Evolutionary conservation across 2,113 vertebrate genomes (phyloP).

Genomic region (Psammodynastes pulverulentus): DNA sequence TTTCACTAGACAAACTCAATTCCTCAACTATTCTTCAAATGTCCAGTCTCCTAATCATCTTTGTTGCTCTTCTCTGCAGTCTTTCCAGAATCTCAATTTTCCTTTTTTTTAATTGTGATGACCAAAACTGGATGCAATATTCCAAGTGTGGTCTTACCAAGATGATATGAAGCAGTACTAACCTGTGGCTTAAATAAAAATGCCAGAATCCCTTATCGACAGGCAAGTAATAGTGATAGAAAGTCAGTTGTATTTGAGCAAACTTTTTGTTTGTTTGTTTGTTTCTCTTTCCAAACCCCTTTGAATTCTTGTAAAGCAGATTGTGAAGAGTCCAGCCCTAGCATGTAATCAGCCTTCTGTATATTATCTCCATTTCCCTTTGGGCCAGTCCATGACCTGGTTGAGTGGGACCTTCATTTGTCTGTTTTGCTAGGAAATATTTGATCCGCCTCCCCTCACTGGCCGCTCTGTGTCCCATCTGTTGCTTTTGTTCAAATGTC

Average conservation of each 20-base stretch:
- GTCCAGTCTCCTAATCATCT: not conserved
- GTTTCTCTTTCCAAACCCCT: not conserved
- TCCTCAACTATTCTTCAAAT: not conserved
- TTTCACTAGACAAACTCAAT: not conserved
- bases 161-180: not conserved
- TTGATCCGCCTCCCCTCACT: not conserved
- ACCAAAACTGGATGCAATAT: not conserved
- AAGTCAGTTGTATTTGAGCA: not conserved
- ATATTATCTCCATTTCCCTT: not conserved
- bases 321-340: not conserved
- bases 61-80: not conserved
- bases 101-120: not conserved
- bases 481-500: not conserved
- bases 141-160: not conserved
- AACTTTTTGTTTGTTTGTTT: not conserved
- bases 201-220: not conserved
- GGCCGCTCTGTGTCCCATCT: not conserved
- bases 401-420: not conserved
- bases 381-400: not conserved
- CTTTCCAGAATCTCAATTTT: not conserved
- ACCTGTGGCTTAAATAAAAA: not conserved
- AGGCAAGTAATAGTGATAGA: not conserved
- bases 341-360: not conserved
- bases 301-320: not conserved
- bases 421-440: not conserved